Conservation (phyloP, 2,888 invertebrate species). For the Coleophora flavipennella region DNA sequence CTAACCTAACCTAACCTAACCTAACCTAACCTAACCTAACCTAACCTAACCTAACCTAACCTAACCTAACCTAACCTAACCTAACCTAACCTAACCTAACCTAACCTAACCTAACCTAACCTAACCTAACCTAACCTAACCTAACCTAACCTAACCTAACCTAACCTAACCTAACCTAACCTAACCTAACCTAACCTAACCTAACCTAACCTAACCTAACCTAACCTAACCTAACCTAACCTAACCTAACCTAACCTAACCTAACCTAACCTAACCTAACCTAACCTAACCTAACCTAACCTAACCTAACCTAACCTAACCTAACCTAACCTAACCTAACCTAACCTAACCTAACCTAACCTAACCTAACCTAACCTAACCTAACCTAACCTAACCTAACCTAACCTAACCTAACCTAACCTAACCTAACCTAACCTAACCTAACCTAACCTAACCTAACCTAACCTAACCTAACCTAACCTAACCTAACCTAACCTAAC, state of each 20-base stretch:
- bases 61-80: slow-evolving; percentile 19
- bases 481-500: slow-evolving; percentile 6
- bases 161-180: slow-evolving; percentile 16
- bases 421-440: slow-evolving; percentile 17
- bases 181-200: slow-evolving; percentile 13
- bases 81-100: slow-evolving; percentile 18
- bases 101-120: slow-evolving; percentile 15
- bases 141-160: slow-evolving; percentile 12
- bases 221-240: slow-evolving; percentile 18
- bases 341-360: slow-evolving; percentile 17
- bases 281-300: slow-evolving; percentile 18
- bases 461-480: slow-evolving; percentile 12
- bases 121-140: slow-evolving; percentile 13
- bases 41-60: slow-evolving; percentile 17
- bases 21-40: slow-evolving; percentile 17
- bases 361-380: slow-evolving; percentile 16
- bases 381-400: slow-evolving; percentile 20
- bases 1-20: slow-evolving; percentile 14
- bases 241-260: slow-evolving; percentile 19
- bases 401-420: slow-evolving; percentile 19
- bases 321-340: slow-evolving; percentile 15
- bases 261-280: slow-evolving; percentile 18
- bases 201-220: slow-evolving; percentile 14
- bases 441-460: slow-evolving; percentile 15
- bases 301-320: slow-evolving; percentile 19